Percentiles rank a stretch among this genome's conserved stretches.
Evolutionary conservation across 2,113 vertebrate genomes (phyloP).

Genomic region (human (Homo sapiens)): GRCh38 chr11:132577001-132577500

Average conservation of each 20-base stretch:
- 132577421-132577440: neutral
- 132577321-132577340: neutral
- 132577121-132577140: neutral
- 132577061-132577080: neutral
- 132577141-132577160: neutral
- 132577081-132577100: neutral
- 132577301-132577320: neutral
- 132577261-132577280: neutral
- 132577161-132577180: neutral
- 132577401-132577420: neutral
- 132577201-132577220: neutral
- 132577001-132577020: neutral
- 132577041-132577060: accelerated
- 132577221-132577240: neutral
- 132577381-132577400: neutral
- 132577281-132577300: constrained; percentile 17
- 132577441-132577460: neutral
- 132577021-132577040: neutral
- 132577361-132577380: neutral
- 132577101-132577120: neutral
- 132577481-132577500: neutral
- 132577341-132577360: neutral
- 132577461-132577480: neutral
- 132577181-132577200: neutral
- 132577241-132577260: neutral